Conservation (phyloP, 1,140 invertebrate species). For the Holotrichia oblita region DNA sequence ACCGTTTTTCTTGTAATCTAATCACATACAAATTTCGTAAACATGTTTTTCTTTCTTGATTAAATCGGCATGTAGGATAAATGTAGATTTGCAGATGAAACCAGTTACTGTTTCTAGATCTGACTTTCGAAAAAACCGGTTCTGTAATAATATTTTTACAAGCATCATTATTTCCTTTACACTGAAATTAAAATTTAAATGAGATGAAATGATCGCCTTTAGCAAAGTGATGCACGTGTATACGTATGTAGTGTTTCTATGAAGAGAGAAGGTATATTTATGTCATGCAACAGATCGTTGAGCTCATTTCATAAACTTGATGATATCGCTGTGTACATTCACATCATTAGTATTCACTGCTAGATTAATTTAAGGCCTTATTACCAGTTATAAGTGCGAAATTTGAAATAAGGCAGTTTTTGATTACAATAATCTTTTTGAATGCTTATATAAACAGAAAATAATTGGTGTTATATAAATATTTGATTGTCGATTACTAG, state of each 20-base stretch:
- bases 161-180: neutral
- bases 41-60: constrained; percentile 1
- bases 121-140: neutral
- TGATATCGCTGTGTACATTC: neutral
- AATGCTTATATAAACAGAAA: too few relatives aligned
- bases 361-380: neutral
- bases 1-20: neutral
- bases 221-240: neutral
- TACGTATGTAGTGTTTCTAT: neutral
- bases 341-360: neutral
- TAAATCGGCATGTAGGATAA: neutral
- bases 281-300: neutral
- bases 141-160: neutral
- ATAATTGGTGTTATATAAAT: too few relatives aligned
- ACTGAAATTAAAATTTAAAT: neutral
- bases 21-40: neutral
- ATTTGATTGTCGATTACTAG: too few relatives aligned
- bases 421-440: too few relatives aligned
- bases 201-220: neutral
- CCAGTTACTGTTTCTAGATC: neutral
- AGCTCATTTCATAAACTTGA: neutral
- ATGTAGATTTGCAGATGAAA: neutral
- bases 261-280: neutral
- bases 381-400: too few relatives aligned
- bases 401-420: too few relatives aligned